A percentile compares a stretch with the other conserved stretches of the same genome.
Conservation (phyloP, 64 coral and sea anemone species). For the Hydrozoanthus tunicans region DNA sequence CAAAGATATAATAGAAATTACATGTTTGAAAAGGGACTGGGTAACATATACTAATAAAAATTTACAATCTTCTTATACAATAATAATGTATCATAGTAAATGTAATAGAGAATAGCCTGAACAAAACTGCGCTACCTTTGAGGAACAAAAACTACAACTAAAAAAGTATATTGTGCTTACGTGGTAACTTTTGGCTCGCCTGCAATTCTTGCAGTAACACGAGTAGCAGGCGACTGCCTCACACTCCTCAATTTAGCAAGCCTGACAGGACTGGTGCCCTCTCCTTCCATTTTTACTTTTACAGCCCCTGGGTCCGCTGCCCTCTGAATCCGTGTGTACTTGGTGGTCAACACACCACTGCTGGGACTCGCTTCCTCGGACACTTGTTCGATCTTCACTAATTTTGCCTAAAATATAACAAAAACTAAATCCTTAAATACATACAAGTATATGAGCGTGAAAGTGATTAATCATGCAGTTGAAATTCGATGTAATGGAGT, state of each 20-base stretch:
- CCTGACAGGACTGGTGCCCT: neutral
- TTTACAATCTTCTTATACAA: no score
- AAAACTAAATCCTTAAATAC: neutral
- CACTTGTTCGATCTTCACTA: conserved; percentile 47
- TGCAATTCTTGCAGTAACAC: conserved; percentile 27
- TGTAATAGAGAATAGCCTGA: neutral
- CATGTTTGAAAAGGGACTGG: no score
- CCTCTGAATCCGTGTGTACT: conserved; percentile 28
- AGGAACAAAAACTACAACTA: neutral
- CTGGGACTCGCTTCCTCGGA: neutral
- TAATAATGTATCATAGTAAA: no score
- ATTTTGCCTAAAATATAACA: conserved; percentile 13
- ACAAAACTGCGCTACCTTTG: neutral
- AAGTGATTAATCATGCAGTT: neutral
- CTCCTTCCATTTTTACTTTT: neutral
- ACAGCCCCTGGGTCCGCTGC: conserved; percentile 8
- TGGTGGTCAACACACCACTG: conserved; percentile 28
- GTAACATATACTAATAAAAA: no score
- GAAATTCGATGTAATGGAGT: no score
- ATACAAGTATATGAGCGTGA: neutral
- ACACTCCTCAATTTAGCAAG: conserved; percentile 5
- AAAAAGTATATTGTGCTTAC: neutral
- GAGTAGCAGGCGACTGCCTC: neutral
- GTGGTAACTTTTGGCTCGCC: conserved; percentile 10
- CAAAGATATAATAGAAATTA: neutral